Percentiles rank a stretch among this genome's conserved stretches.
These are phyloP conservation scores for Sterna hirundo DNA, from an alignment of 2,113 vertebrate genomes.

Conservation along the genomic window DNA sequence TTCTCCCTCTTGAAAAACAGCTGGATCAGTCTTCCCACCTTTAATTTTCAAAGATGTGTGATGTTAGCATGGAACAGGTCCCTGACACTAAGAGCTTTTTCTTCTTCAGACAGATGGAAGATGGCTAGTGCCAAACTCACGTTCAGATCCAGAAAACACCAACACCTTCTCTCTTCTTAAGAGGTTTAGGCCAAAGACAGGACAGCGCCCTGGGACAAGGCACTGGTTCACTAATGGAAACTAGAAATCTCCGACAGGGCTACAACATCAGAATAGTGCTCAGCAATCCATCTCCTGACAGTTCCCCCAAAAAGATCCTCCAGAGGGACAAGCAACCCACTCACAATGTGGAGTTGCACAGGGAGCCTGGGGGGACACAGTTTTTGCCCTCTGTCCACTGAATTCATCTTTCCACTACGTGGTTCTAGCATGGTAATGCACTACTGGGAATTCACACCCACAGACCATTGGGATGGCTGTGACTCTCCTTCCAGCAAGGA, in stretches of 20 bases:
- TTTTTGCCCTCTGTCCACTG: neutral
- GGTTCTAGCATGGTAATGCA: neutral
- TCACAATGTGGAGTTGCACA: neutral
- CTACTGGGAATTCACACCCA: neutral
- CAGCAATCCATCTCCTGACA: neutral
- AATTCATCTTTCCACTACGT: neutral
- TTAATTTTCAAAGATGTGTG: neutral
- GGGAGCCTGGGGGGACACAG: neutral
- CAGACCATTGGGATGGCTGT: neutral
- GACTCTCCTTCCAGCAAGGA: neutral
- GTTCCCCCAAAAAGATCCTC: neutral
- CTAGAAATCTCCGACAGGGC: neutral
- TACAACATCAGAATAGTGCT: neutral
- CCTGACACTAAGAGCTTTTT: neutral
- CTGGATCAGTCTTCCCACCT: neutral
- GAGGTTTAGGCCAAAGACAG: neutral
- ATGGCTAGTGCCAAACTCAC: neutral
- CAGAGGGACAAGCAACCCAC: neutral
- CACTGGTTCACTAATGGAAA: neutral
- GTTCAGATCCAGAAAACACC: neutral
- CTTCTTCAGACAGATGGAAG: neutral
- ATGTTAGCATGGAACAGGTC: neutral
- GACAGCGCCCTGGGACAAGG: neutral
- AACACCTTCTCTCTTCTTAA: neutral
- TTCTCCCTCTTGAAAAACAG: neutral